A percentile compares a stretch with the other conserved stretches of the same genome.
phyloP scores from a whole-genome alignment of 2,888 invertebrate genomes.

The Lampropteryx suffumata region DNA sequence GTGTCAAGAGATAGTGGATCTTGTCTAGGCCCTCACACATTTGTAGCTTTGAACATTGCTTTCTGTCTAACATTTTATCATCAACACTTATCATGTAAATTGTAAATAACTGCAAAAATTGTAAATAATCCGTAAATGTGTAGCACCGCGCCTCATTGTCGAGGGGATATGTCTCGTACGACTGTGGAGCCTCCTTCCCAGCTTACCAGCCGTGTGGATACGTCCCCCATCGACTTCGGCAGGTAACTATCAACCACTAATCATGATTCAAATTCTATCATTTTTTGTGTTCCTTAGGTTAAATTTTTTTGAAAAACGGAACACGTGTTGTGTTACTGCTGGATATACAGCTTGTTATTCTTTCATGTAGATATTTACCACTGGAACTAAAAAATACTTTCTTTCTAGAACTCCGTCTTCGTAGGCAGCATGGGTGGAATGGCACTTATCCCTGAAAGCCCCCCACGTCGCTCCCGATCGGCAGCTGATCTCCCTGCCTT shows the following conservation, averaged over 20 bases:
- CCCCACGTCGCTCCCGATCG: slow-evolving; percentile 90
- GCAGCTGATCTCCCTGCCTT: slow-evolving; percentile 93
- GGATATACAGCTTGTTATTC: no score
- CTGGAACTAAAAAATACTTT: not conserved
- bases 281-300: no score
- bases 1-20: no score
- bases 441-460: slow-evolving; percentile 86
- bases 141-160: slow-evolving; percentile 88
- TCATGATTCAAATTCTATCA: no score
- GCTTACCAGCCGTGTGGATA: slow-evolving; percentile 74
- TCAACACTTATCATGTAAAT: no score
- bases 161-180: slow-evolving; percentile 85
- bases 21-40: no score
- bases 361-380: no score
- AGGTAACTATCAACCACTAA: slow-evolving; percentile 54
- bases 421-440: slow-evolving; percentile 87
- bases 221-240: slow-evolving; percentile 70
- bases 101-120: not conserved
- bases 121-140: slow-evolving; percentile 19
- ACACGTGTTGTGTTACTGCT: no score
- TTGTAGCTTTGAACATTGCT: no score
- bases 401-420: slow-evolving; percentile 91
- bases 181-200: slow-evolving; percentile 68
- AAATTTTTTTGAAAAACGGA: no score
- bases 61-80: not conserved